Percentiles rank a stretch among this genome's conserved stretches.
Conservation (phyloP, 2,888 invertebrate genomes). For the Dynastes hyllus region DNA sequence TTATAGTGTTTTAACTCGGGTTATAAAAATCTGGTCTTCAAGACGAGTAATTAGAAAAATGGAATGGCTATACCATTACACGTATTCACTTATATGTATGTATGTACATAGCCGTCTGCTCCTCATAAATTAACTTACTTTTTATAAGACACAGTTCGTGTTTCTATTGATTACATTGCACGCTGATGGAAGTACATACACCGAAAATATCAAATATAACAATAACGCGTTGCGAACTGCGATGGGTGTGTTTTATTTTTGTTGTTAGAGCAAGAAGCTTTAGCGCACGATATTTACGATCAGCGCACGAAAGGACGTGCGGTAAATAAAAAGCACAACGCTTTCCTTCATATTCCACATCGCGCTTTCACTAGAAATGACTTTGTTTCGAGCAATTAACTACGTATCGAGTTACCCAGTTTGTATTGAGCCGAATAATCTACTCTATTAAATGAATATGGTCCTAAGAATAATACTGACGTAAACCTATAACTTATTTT, state of each 20-base stretch:
- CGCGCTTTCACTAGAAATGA: not conserved
- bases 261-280: slow-evolving; percentile 10
- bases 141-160: not conserved
- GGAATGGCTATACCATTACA: no score
- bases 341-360: not conserved
- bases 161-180: slow-evolving; percentile 22
- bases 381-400: slow-evolving; percentile 1
- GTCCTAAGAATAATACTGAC: not conserved
- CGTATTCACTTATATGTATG: no score
- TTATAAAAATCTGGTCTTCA: no score
- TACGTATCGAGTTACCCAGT: not conserved
- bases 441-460: not conserved
- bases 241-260: slow-evolving; percentile 31
- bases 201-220: slow-evolving; percentile 20
- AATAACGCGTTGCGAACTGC: not conserved
- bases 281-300: not conserved
- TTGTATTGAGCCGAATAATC: not conserved
- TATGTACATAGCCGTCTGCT: no score
- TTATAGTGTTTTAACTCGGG: no score
- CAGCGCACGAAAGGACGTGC: not conserved
- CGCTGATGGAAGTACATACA: not conserved
- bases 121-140: slow-evolving; percentile 6
- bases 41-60: no score
- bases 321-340: not conserved
- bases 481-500: not conserved